phyloP scores from a whole-genome alignment of 1,140 invertebrate species.

The Sesamia nonagrioides region DNA sequence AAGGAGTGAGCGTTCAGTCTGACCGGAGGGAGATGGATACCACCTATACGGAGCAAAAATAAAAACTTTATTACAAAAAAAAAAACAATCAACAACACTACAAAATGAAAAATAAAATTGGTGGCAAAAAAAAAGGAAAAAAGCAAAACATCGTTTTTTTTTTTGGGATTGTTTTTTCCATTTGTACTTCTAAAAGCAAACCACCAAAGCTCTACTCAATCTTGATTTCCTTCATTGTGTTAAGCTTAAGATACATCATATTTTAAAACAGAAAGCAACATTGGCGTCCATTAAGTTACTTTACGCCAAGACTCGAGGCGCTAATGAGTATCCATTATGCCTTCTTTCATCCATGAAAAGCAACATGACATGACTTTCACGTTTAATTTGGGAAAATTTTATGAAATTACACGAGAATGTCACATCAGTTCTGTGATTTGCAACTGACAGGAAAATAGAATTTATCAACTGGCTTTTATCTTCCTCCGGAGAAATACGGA shows the following conservation, averaged over 20 bases:
- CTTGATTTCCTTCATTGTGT: background rate
- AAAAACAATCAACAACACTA: no score
- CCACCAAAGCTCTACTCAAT: background rate
- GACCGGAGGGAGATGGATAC: no score
- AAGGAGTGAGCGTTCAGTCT: no score
- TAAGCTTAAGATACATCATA: background rate
- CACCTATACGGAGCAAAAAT: no score
- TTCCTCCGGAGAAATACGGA: slow-evolving; percentile 5
- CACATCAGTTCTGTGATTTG: slow-evolving; percentile 24
- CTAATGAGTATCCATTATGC: slow-evolving; percentile 36
- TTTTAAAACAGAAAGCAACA: slow-evolving; percentile 4
- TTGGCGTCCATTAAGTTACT: slow-evolving; percentile 18
- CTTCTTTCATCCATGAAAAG: slow-evolving; percentile 31
- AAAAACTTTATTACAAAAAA: no score
- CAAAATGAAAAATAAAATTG: no score
- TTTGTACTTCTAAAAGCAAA: background rate
- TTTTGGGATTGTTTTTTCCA: no score
- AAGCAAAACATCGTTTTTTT: no score
- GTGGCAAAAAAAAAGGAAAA: no score
- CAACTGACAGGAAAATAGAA: slow-evolving; percentile 25
- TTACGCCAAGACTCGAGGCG: slow-evolving; percentile 5
- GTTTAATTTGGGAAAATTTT: slow-evolving; percentile 24
- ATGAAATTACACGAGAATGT: slow-evolving; percentile 28
- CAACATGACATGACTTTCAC: slow-evolving; percentile 24
- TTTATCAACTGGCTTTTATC: slow-evolving; percentile 24